phyloP scores from a whole-genome alignment of 2,888 invertebrate genomes.

The Rhaphigaster nebulosa region DNA sequence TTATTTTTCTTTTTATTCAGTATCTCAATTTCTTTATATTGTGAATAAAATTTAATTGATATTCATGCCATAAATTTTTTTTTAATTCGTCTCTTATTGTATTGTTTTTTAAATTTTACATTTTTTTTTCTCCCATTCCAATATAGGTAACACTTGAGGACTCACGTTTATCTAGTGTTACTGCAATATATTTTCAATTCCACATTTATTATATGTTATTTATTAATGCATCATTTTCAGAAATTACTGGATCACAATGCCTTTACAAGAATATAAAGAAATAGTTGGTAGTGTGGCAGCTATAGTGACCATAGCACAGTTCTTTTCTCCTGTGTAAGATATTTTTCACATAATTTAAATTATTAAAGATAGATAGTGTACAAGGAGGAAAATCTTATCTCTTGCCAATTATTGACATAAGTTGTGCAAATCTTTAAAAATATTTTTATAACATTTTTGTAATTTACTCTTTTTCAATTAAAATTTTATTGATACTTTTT shows the following conservation, averaged over 20 bases:
- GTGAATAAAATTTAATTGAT: background rate
- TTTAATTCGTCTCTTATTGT: background rate
- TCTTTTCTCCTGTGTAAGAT: slow-evolving; percentile 81
- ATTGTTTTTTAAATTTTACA: too few species aligned
- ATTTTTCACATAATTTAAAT: background rate
- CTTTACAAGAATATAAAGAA: slow-evolving; percentile 78
- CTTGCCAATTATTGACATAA: background rate
- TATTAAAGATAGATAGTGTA: background rate
- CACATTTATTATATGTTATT: background rate
- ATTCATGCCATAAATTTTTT: background rate
- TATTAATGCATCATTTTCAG: background rate
- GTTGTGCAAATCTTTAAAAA: background rate
- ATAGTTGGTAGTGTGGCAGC: slow-evolving; percentile 78
- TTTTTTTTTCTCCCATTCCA: background rate
- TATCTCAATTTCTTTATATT: background rate
- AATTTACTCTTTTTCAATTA: too few species aligned
- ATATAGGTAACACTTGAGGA: too few species aligned
- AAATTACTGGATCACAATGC: slow-evolving; percentile 66
- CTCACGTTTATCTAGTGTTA: too few species aligned
- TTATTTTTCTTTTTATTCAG: background rate
- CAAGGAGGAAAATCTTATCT: background rate
- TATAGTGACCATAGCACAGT: slow-evolving; percentile 83
- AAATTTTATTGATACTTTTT: too few species aligned
- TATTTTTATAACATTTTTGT: too few species aligned
- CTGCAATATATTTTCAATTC: background rate